Conservation (phyloP, 2,797 vertebrate species). For the Enteromius anoplus region DNA sequence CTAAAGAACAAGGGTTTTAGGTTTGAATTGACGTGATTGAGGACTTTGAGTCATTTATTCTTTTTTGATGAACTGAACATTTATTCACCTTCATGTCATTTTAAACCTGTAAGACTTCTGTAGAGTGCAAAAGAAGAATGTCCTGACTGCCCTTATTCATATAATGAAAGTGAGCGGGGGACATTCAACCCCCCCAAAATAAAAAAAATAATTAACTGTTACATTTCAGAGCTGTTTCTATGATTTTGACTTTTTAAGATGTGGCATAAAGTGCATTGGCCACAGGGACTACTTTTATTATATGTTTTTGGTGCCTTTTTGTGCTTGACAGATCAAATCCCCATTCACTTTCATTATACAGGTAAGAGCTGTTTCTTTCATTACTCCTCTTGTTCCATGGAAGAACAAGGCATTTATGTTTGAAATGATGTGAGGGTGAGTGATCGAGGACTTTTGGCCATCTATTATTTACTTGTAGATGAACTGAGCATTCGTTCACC, state of each 20-base stretch:
- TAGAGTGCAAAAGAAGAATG: neutral
- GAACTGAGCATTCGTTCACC: too few relatives aligned
- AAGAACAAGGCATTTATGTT: neutral
- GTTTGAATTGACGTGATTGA: neutral
- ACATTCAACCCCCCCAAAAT: neutral
- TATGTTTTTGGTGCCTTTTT: neutral
- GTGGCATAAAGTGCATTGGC: neutral
- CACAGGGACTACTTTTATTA: neutral
- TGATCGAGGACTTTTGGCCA: neutral
- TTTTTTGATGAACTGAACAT: neutral
- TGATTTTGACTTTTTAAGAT: neutral
- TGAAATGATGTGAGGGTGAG: neutral
- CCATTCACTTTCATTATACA: neutral
- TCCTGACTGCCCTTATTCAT: neutral
- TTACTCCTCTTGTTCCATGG: neutral
- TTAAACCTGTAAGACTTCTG: neutral
- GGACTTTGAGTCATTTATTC: too few relatives aligned
- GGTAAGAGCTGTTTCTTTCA: neutral
- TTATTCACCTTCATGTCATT: neutral
- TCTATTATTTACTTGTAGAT: neutral
- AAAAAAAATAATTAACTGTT: neutral
- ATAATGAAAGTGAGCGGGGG: neutral
- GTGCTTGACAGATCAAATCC: neutral
- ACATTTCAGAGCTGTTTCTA: neutral
- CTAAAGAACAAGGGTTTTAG: neutral